Conservation (phyloP, 2,888 invertebrate genomes). For the Drosophila robusta region DNA sequence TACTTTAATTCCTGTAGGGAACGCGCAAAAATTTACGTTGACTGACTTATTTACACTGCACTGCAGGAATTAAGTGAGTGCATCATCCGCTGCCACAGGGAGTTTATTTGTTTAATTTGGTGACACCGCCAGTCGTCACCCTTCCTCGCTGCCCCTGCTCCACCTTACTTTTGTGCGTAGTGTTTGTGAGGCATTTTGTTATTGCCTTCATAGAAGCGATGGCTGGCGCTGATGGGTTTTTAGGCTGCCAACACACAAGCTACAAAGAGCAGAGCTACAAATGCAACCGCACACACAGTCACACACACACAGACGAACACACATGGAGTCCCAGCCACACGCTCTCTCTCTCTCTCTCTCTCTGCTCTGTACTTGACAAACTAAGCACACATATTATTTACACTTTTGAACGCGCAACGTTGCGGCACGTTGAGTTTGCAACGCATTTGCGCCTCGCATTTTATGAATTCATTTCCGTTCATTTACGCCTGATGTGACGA, state of each 20-base stretch:
- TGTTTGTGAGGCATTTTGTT: constrained; percentile 39
- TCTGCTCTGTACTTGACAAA: constrained; percentile 43
- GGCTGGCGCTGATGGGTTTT: constrained; percentile 41
- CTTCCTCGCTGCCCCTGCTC: not conserved
- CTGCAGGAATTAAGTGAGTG: constrained; percentile 52
- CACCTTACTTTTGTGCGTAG: constrained; percentile 8
- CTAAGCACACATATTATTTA: constrained; percentile 75
- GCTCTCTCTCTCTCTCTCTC: constrained; percentile 19
- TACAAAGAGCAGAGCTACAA: constrained; percentile 26
- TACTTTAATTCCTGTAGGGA: not conserved
- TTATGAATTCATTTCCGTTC: constrained; percentile 82
- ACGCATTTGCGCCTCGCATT: constrained; percentile 69
- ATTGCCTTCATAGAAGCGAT: constrained; percentile 49
- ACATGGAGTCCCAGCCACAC: constrained; percentile 10
- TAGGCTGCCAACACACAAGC: constrained; percentile 19
- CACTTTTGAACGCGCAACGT: constrained; percentile 79
- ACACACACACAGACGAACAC: constrained; percentile 5
- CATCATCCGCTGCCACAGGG: constrained; percentile 45
- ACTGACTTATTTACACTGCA: constrained; percentile 52
- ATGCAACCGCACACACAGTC: constrained; percentile 28
- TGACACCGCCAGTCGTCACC: constrained; percentile 12
- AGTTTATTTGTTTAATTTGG: constrained; percentile 52
- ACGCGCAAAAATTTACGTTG: constrained; percentile 1
- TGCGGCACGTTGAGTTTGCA: constrained; percentile 62
- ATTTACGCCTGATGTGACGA: constrained; percentile 76